A percentile compares a stretch with the other conserved stretches of the same genome.
Conservation (phyloP, 1,140 invertebrate genomes). For the Zaprionus africanus region DNA sequence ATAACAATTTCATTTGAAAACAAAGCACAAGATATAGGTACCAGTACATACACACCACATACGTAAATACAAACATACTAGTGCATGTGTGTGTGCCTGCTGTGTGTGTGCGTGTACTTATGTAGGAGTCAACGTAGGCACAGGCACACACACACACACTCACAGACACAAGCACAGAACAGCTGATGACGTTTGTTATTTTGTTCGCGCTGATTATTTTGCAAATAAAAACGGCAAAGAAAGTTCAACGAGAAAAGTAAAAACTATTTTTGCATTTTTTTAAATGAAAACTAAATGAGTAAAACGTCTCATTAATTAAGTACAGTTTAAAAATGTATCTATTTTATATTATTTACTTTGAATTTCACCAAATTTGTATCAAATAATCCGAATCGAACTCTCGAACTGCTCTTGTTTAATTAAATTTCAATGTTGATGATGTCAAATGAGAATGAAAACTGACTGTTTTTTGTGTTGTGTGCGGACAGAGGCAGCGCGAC, state of each 20-base stretch:
- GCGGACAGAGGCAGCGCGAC: slow-evolving; percentile 49
- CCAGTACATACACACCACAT: slow-evolving; percentile 18
- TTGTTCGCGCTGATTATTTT: slow-evolving; percentile 66
- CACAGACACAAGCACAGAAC: slow-evolving; percentile 50
- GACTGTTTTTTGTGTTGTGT: slow-evolving; percentile 77
- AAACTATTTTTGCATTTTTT: slow-evolving; percentile 36
- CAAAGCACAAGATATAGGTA: slow-evolving; percentile 30
- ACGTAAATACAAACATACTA: slow-evolving; percentile 13
- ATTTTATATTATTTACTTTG: slow-evolving; percentile 58
- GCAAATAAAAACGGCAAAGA: slow-evolving; percentile 32
- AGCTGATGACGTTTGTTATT: slow-evolving; percentile 82
- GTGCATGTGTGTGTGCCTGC: neutral
- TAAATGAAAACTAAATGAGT: slow-evolving; percentile 64
- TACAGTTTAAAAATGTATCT: slow-evolving; percentile 35
- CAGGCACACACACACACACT: slow-evolving; percentile 21
- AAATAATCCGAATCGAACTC: slow-evolving; percentile 41
- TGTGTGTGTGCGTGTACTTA: slow-evolving; percentile 1
- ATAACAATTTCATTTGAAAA: slow-evolving; percentile 19
- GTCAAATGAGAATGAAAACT: slow-evolving; percentile 83
- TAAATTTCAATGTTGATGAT: slow-evolving; percentile 82
- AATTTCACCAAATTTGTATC: slow-evolving; percentile 47
- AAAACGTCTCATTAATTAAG: slow-evolving; percentile 59
- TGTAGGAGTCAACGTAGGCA: slow-evolving; percentile 32
- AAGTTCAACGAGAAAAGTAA: slow-evolving; percentile 17
- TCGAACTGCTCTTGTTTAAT: slow-evolving; percentile 73